Percentiles rank a stretch among this genome's conserved stretches.
phyloP scores from a whole-genome alignment of 2,888 invertebrate species.

The Ametastegia equiseti region DNA sequence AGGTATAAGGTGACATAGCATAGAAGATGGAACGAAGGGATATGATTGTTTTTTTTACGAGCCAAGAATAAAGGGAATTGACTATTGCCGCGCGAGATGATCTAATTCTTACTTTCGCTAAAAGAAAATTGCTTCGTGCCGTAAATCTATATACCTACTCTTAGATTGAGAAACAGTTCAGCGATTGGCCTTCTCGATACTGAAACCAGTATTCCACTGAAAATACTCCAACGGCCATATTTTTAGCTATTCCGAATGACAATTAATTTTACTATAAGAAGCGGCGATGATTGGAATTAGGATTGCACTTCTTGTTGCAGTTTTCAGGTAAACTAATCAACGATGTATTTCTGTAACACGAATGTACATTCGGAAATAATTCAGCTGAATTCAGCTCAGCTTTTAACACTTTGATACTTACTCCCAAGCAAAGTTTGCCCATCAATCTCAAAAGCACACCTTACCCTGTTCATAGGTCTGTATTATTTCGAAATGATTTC shows the following conservation, averaged over 20 bases:
- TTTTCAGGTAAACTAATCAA: neutral
- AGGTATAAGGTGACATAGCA: conserved; percentile 20
- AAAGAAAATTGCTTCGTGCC: conserved; percentile 28
- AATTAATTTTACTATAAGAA: too few species aligned
- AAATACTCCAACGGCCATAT: neutral
- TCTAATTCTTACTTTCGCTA: conserved; percentile 27
- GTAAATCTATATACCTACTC: conserved; percentile 14
- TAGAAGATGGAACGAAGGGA: conserved; percentile 20
- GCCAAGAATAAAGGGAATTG: conserved; percentile 29
- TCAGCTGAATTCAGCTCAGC: neutral
- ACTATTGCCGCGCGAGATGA: conserved; percentile 31
- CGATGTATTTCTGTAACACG: neutral
- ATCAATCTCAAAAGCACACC: conserved; percentile 23
- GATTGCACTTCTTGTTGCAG: neutral
- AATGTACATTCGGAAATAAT: neutral
- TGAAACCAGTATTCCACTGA: neutral
- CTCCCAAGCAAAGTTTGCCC: conserved; percentile 4
- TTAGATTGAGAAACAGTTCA: neutral
- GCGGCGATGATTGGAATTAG: too few species aligned
- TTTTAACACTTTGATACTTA: conserved; percentile 23
- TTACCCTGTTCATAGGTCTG: conserved; percentile 1
- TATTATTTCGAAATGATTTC: conserved; percentile 16
- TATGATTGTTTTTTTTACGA: conserved; percentile 26
- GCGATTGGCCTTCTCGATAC: neutral
- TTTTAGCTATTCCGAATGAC: neutral